Conservation (phyloP, 2,797 vertebrate genomes). For the Delichon dasypus region DNA sequence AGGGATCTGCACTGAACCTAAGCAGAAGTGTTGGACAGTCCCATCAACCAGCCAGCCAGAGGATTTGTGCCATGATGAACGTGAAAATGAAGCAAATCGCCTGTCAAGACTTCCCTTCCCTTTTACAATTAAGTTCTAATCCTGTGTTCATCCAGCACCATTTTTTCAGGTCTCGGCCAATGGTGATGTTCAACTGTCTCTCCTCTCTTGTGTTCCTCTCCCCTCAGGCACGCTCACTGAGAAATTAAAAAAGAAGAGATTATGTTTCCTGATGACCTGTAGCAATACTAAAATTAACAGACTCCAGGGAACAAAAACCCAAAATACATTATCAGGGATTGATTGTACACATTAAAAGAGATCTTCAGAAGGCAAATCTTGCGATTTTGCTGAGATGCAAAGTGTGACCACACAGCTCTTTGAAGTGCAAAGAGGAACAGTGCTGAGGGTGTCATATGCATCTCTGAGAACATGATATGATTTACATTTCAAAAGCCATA, state of each 20-base stretch:
- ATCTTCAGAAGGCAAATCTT: conserved; percentile 73
- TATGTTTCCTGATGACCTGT: conserved; percentile 70
- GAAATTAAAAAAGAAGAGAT: conserved; percentile 78
- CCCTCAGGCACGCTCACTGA: conserved; percentile 71
- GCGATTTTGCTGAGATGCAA: conserved; percentile 73
- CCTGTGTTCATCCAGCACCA: conserved; percentile 60
- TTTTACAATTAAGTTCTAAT: conserved; percentile 66
- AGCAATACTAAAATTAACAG: conserved; percentile 65
- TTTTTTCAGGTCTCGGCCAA: conserved; percentile 56
- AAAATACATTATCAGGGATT: conserved; percentile 52
- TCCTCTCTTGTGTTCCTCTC: conserved; percentile 44
- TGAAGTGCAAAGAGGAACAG: conserved; percentile 80
- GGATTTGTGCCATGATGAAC: conserved; percentile 77
- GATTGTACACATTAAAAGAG: conserved; percentile 62
- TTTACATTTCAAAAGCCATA: conserved; percentile 84
- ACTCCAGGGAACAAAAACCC: conserved; percentile 46
- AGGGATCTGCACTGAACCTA: conserved; percentile 6
- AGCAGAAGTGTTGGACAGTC: background rate
- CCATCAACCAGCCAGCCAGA: conserved; percentile 83
- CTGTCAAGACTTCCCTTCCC: conserved; percentile 2
- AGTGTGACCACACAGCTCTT: conserved; percentile 77
- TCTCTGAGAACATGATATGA: conserved; percentile 75
- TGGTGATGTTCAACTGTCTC: conserved; percentile 38
- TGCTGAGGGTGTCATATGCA: conserved; percentile 77
- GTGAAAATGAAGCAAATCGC: conserved; percentile 19